phyloP scores from a whole-genome alignment of 2,113 vertebrate genomes.

The Hyla sarda region DNA sequence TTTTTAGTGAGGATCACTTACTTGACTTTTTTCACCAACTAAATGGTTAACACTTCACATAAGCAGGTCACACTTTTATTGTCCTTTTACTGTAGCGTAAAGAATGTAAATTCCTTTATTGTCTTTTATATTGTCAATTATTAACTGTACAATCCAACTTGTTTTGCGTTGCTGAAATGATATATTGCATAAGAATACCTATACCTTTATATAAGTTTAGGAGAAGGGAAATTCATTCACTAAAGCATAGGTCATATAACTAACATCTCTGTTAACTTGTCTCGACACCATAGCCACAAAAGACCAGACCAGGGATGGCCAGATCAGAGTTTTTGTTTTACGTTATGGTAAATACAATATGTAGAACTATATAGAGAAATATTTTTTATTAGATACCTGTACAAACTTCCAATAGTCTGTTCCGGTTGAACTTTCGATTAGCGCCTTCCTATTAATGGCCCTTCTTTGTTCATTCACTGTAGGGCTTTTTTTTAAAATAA shows the following conservation, averaged over 20 bases:
- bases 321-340: not conserved
- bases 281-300: not conserved
- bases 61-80: too few species aligned
- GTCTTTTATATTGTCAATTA: conserved; percentile 19
- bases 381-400: not conserved
- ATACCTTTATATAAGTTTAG: not conserved
- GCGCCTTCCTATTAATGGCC: not conserved
- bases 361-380: not conserved
- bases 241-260: not conserved
- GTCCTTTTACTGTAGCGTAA: too few species aligned
- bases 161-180: not conserved
- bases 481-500: not conserved
- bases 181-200: not conserved
- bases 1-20: not conserved
- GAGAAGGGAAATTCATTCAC: not conserved
- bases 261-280: not conserved
- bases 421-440: not conserved
- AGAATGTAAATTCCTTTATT: not conserved
- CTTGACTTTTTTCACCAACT: not conserved
- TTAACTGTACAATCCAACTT: not conserved
- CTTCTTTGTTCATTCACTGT: not conserved
- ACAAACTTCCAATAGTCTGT: not conserved
- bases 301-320: not conserved
- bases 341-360: not conserved
- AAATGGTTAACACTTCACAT: not conserved